phyloP scores from a whole-genome alignment of 2,797 vertebrate species.

The Pristis pectinata region DNA sequence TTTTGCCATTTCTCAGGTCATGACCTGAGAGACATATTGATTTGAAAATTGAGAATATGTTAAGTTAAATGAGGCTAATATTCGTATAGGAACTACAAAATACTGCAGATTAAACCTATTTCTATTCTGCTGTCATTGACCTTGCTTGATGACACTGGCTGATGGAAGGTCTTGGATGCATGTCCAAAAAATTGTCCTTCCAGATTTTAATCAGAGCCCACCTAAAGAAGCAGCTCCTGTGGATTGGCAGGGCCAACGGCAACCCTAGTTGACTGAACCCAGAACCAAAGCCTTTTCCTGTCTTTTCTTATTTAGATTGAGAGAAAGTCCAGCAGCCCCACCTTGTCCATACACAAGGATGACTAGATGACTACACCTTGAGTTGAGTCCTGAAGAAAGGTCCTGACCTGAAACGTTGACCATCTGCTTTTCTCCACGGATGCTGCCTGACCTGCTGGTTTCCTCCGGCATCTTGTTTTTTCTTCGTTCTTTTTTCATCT shows the following conservation, averaged over 20 bases:
- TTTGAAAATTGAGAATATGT: background rate
- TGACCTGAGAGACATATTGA: background rate
- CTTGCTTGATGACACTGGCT: background rate
- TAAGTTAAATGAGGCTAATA: background rate
- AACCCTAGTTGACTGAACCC: background rate
- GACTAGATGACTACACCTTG: too few relatives aligned
- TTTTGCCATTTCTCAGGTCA: background rate
- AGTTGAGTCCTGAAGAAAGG: too few relatives aligned
- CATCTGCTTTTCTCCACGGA: too few relatives aligned
- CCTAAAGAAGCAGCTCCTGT: background rate
- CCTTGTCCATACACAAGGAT: too few relatives aligned
- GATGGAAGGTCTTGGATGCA: background rate
- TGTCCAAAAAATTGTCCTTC: background rate
- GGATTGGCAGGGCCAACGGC: background rate
- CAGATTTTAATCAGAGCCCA: background rate
- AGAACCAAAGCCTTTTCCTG: background rate
- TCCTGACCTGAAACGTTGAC: too few relatives aligned
- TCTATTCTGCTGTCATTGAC: background rate
- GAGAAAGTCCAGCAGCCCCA: background rate
- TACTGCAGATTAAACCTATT: background rate
- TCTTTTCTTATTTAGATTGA: background rate
- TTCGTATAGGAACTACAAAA: background rate
- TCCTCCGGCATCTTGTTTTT: too few relatives aligned
- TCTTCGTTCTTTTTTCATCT: too few relatives aligned
- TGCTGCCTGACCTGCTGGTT: too few relatives aligned